Conservation (phyloP, 2,113 vertebrate species). For the Tachysurus fulvidraco region DNA sequence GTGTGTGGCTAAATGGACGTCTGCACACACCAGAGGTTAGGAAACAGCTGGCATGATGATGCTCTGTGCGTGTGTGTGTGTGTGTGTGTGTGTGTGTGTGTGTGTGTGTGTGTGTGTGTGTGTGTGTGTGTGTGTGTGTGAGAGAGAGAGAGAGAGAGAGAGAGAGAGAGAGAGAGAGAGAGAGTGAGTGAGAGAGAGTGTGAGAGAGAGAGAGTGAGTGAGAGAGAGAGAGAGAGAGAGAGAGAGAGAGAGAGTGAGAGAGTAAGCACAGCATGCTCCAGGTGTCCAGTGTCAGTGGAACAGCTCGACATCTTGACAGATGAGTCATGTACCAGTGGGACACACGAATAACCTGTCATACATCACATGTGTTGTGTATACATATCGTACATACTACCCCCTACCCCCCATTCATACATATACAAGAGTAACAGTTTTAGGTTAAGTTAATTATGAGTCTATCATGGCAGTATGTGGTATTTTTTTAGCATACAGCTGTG, state of each 20-base stretch:
- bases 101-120: slow-evolving; percentile 28
- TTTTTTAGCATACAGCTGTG: neutral
- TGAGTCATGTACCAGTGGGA: slow-evolving; percentile 6
- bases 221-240: slow-evolving; percentile 1
- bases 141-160: too few species aligned
- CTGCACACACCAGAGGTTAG: slow-evolving; percentile 23
- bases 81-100: slow-evolving; percentile 33
- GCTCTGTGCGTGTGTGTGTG: slow-evolving; percentile 37
- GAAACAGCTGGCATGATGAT: slow-evolving; percentile 16
- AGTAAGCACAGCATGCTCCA: slow-evolving; percentile 15
- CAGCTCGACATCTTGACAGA: slow-evolving; percentile 32
- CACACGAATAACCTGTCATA: neutral
- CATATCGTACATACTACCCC: neutral
- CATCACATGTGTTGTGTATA: neutral
- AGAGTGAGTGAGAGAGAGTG: slow-evolving; percentile 28
- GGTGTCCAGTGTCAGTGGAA: slow-evolving; percentile 28
- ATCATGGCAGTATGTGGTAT: neutral
- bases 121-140: slow-evolving; percentile 26
- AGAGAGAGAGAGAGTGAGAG: neutral
- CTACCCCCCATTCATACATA: neutral
- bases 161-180: slow-evolving; percentile 7
- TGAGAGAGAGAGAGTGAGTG: neutral
- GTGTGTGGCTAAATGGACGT: neutral
- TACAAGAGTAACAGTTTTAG: neutral
- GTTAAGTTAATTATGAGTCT: neutral